Percentiles rank a stretch among this genome's conserved stretches.
phyloP scores from a whole-genome alignment of 1,140 invertebrate genomes.

The Caenorhabditis tropicalis region DNA sequence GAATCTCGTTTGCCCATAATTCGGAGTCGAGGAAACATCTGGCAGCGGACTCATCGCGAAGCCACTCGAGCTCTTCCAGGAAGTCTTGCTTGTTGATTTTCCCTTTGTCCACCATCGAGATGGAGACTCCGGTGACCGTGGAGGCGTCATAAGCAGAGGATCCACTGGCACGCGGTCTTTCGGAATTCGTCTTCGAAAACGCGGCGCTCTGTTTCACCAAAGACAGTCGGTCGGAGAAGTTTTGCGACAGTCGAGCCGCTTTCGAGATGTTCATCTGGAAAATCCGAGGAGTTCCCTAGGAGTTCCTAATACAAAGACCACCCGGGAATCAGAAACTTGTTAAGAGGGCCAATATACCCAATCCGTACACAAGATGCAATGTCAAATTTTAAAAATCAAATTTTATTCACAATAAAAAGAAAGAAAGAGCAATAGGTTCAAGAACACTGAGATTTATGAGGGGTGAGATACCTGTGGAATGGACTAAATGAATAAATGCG shows the following conservation, averaged over 20 bases:
- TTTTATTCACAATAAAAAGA: background rate
- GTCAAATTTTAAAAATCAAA: background rate
- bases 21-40: slow-evolving; percentile 9
- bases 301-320: too few species aligned
- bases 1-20: background rate
- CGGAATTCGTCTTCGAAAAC: background rate
- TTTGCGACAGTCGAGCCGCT: too few species aligned
- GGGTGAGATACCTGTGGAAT: background rate
- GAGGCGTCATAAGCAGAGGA: background rate
- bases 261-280: too few species aligned
- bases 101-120: background rate
- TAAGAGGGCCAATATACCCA: too few species aligned
- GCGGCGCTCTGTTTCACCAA: background rate
- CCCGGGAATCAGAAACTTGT: too few species aligned
- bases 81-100: background rate
- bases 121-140: background rate
- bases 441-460: background rate
- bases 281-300: too few species aligned
- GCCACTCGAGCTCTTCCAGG: background rate
- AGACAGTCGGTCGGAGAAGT: too few species aligned
- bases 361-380: background rate
- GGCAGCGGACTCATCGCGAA: background rate
- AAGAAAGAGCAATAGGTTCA: too few species aligned
- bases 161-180: background rate
- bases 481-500: background rate